These are phyloP conservation scores for Coenonympha glycerion DNA, from an alignment of 2,888 invertebrate genomes.

Conservation along the genomic window DNA sequence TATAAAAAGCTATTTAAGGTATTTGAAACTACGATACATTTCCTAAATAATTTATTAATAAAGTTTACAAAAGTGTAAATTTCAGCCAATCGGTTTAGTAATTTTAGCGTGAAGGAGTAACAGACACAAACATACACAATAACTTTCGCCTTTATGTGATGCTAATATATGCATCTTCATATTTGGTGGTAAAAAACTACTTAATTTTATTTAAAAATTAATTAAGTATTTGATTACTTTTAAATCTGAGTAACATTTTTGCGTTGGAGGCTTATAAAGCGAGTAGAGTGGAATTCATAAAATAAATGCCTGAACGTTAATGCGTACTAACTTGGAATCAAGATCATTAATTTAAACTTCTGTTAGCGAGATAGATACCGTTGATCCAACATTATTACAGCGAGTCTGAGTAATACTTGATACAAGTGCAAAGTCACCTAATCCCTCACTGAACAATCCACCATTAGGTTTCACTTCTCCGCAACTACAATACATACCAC, in stretches of 20 bases:
- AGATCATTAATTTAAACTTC: not conserved
- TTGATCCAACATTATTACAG: constrained; percentile 20
- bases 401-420: constrained; percentile 20
- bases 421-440: constrained; percentile 23
- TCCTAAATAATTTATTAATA: too few species aligned
- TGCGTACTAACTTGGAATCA: not conserved
- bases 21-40: too few species aligned
- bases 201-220: not conserved
- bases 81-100: too few species aligned
- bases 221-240: too few species aligned
- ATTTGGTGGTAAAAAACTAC: not conserved
- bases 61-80: too few species aligned
- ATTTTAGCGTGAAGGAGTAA: too few species aligned
- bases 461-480: constrained; percentile 27
- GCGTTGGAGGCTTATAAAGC: not conserved
- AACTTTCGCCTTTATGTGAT: too few species aligned
- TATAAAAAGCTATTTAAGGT: too few species aligned
- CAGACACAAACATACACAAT: too few species aligned
- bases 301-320: not conserved
- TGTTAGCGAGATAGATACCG: constrained; percentile 14
- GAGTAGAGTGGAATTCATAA: not conserved
- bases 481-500: constrained; percentile 19
- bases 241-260: too few species aligned
- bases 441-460: constrained; percentile 16
- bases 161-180: too few species aligned